Conservation (phyloP, 1,140 invertebrate species). For the Trypoxylus dichotomus region DNA sequence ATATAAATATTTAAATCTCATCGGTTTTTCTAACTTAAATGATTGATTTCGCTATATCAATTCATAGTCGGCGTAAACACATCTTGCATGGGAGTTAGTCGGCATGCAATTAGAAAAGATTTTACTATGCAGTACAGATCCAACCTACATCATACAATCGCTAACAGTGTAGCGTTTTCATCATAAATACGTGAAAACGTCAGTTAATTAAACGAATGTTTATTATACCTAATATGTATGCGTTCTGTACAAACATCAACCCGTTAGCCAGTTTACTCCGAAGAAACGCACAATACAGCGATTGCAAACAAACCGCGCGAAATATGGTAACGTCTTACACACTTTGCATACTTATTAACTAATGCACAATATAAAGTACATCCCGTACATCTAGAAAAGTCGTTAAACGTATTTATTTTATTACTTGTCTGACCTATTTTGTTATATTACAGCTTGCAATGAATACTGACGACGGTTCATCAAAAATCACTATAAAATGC, state of each 20-base stretch:
- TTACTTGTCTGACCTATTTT: neutral
- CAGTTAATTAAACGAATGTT: neutral
- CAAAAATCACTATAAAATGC: too few relatives aligned
- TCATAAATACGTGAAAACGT: neutral
- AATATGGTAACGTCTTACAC: neutral
- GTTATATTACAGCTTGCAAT: neutral
- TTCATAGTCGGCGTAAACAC: neutral
- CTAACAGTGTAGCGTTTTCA: neutral
- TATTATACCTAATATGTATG: slow-evolving; percentile 4
- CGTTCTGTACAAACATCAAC: neutral
- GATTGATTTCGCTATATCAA: neutral
- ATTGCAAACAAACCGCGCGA: neutral
- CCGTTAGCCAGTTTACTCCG: neutral
- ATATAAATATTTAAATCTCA: neutral
- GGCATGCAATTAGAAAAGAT: neutral
- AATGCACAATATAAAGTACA: neutral
- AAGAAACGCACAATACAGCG: neutral
- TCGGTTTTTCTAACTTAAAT: neutral
- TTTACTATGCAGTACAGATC: neutral
- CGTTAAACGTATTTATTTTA: neutral
- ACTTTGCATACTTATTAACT: neutral
- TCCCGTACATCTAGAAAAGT: neutral
- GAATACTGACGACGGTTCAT: neutral
- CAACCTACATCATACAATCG: neutral
- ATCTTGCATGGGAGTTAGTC: too few relatives aligned